Base-by-base conservation (phyloP, 2,113 vertebrate genomes). In the Eptatretus burgeri region DNA sequence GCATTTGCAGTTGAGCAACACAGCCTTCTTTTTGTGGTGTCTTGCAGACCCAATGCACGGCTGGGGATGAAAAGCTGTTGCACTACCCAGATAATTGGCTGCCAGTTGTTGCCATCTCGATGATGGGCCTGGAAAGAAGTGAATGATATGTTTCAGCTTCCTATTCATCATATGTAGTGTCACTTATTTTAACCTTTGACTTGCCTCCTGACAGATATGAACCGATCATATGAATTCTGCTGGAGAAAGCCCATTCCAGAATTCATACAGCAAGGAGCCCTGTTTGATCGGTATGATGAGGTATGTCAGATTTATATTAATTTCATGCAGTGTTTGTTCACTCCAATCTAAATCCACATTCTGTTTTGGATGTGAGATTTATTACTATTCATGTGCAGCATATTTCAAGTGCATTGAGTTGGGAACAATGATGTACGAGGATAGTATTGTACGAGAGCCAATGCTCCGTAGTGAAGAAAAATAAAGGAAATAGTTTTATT, bases 151-250 rank as follows among this genome's bases (percentile, higher is more conserved):
- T 41, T 41, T 41, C 27, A 41, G 27, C 27, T 41, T 41, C 3
- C 27, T 41, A 41, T 41, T 41, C 27, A 41, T 41, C 27, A 41
- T 41, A 41, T 41, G 27, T 41, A 41, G 3, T 41, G 27, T 41
- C 27, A 41, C 27, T 41, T 41, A 3, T 41, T 41, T 41, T 7
- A 41, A 41, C 27, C 27, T 41, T 41, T 41, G 27, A 41, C 27
- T 7, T 41, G 27, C 27, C 27, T 41, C 27, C 27, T 12, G 12
- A 19, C 53, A 12, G 53, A 75, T 77, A 98, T 95, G 91, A 89
- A 88, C 51, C 95, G 95, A 74, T 84, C 83, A 63, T 98, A 98
- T 19, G 82, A 89, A 74, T 98, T 98, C 75, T 84, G 91, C 77
- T 98, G 91, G 91, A 84, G 93, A 77, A 95, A 93, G 74, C 76